Base-by-base conservation (phyloP, 2,797 vertebrate species). In the Coregonus ussuriensis region DNA sequence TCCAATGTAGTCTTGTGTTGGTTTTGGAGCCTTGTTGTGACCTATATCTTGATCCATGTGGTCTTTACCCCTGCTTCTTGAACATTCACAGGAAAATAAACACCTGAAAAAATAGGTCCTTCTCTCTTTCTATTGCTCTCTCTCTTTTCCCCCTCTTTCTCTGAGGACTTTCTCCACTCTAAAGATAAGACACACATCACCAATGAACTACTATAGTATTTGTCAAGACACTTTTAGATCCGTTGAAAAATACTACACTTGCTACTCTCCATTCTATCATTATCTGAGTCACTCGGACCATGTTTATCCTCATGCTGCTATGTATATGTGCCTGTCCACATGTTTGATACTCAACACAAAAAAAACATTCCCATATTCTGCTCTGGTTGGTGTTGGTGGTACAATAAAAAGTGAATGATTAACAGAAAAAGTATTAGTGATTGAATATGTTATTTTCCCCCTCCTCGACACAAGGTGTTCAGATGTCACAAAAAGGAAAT, bases 361-460 rank as follows among this genome's bases (percentile, higher is more conserved):
- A 75, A 87, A 83, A 81, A 82, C 83, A 76, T 79, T 82, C 83
- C 84, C 77, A 59, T 76, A 81, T 81, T 78, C 84, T 91, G 86
- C 84, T 86, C 83, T 84, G 84, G 84, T 88, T 89, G 87, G 83
- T 84, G 83, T 87, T 89, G 88, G 84, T 88, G 89, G 88, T 89
- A 89, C 85, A 93, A 92, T 93, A 93, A 93, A 88, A 89, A 84
- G 88, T 89, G 88, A 93, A 91, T 91, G 87, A 93, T 93, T 93
- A 93, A 93, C 92, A 91, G 81, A 92, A 85, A 69, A 75, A 79
- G 73, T 69, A 65, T 74, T 69, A 77, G 56, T 86, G 74, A 70
- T 62, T 84, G 77, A 15, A 74, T 83, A 82, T 83, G 4, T 78
- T 65, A 82, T 31, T 82, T 9, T 72, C 37, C 18, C 3, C 15